Evolutionary conservation across 2,888 invertebrate genomes (phyloP), one percentile per base, ranked within the genome.

Genomic region (Sabatieria punctata): DNA sequence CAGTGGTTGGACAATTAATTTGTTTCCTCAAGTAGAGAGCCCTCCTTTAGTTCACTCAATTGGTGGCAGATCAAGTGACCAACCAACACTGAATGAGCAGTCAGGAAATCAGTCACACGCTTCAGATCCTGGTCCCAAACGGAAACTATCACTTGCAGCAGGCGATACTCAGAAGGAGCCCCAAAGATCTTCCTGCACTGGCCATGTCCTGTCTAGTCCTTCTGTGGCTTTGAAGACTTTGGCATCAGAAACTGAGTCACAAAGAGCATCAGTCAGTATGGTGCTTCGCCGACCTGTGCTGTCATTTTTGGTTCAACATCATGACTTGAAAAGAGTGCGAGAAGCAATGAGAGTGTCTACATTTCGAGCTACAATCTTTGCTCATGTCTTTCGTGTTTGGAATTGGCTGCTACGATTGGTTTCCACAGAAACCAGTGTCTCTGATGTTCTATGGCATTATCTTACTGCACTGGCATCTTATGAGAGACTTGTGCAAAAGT

Each of bases 361-460:
- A 1, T 73, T 74, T 44, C 73, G 75, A 56, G 73, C 76, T 2
- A 71, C 58, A 18, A 45, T 52, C 18, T 60, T 60, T 43, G 50
- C 59, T n/a, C 58, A 60, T 45, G 55, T 57, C 40, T 60, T 63
- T 38, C 59, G 80, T 76, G 88, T 89, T 0, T 72, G 93, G 55
- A 91, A 91, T 65, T 97, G 95, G 95, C 70, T 97, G 22, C 70
- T 95, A 40, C 8, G 36, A 24, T n/a, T 33, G 27, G 43, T 43
- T 3, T 35, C 43, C 4, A 18, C 33, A 2, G 45, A 45, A 19
- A 79, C 80, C 3, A 82, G 85, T 62, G 75, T 95, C 21, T 91
- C 93, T 59, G 93, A 95, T 69, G 74, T 93, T 11, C 76, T 95
- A 65, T 93, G 93, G 93, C 89, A 86, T 82, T 88, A 91, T 65